Evolutionary conservation across 2,888 invertebrate species (phyloP).

Genomic region (Metacarcinus magister): DNA sequence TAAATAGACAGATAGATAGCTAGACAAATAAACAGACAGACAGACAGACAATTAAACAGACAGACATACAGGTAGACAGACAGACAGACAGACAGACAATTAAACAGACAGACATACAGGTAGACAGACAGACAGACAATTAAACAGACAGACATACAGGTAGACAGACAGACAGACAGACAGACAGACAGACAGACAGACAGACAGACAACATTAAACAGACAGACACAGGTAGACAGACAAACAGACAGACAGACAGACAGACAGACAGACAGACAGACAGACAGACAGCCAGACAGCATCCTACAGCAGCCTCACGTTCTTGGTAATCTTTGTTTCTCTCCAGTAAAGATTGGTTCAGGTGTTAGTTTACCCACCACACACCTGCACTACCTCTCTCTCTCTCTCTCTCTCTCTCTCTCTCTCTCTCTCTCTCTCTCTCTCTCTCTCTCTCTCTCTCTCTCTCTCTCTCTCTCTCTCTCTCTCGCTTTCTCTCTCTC

Average conservation of each 20-base stretch:
- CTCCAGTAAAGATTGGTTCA: not conserved
- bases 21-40: too few species aligned
- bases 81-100: too few species aligned
- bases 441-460: conserved; percentile 29
- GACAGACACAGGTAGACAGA: too few species aligned
- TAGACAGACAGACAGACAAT: too few species aligned
- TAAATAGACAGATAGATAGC: too few species aligned
- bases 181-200: too few species aligned
- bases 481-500: not conserved
- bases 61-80: too few species aligned
- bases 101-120: too few species aligned
- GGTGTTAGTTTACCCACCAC: not conserved
- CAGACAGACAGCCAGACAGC: not conserved
- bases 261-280: not conserved
- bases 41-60: too few species aligned
- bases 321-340: not conserved
- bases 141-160: too few species aligned
- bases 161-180: too few species aligned
- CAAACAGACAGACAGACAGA: not conserved
- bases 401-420: not conserved
- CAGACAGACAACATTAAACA: too few species aligned
- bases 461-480: conserved; percentile 41
- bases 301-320: not conserved
- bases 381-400: not conserved
- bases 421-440: conserved; percentile 1